Percentiles rank a stretch among this genome's conserved stretches.
Evolutionary conservation across 2,797 vertebrate species (phyloP).

Genomic region (Spinus pinus): DNA sequence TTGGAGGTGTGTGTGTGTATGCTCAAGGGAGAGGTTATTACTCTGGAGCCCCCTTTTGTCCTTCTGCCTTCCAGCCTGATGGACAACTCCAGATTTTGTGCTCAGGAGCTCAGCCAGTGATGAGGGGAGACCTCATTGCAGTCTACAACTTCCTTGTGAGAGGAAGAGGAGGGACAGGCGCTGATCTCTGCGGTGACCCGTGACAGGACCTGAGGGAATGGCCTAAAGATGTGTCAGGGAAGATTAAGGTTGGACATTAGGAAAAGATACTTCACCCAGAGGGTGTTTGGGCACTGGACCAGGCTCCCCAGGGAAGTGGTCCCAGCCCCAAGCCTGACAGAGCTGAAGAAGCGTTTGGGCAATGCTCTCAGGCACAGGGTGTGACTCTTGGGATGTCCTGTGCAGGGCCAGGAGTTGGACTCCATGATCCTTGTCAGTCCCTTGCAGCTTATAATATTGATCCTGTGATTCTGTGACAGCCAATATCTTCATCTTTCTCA

Average conservation of each 20-base stretch:
- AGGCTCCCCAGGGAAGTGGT: neutral
- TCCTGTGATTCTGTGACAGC: neutral
- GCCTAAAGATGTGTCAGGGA: neutral
- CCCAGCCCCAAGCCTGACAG: neutral
- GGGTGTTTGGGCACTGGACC: neutral
- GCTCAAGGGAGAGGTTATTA: neutral
- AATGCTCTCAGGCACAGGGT: neutral
- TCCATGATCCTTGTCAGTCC: neutral
- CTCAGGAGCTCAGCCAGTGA: neutral
- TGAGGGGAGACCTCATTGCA: neutral
- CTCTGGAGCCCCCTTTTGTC: neutral
- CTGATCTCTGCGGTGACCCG: neutral
- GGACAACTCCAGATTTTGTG: neutral
- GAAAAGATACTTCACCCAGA: neutral
- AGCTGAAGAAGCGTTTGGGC: rapidly evolving
- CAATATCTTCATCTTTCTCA: neutral
- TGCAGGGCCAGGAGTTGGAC: neutral
- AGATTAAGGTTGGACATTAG: neutral
- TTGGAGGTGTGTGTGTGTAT: neutral
- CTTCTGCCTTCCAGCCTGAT: neutral
- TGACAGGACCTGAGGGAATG: rapidly evolving
- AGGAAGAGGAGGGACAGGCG: neutral
- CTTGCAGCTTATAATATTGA: neutral
- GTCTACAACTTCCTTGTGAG: neutral
- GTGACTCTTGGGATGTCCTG: neutral